A percentile compares a stretch with the other conserved stretches of the same genome.
These are phyloP conservation scores for Julus scandinavius DNA, from an alignment of 2,888 invertebrate species.

Conservation along the genomic window DNA sequence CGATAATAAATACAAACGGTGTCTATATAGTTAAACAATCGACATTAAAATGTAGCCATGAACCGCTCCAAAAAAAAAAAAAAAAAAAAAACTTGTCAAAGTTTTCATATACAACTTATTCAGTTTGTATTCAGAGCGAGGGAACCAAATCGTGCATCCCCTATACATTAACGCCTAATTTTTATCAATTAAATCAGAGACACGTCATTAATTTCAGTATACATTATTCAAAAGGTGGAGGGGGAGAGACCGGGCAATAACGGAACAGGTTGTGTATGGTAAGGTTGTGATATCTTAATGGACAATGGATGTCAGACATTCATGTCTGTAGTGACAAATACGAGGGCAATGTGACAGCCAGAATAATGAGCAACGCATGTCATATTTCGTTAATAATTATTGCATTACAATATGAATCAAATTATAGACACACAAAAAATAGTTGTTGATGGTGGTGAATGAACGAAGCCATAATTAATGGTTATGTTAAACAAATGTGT, in stretches of 20 bases:
- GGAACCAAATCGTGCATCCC: not conserved
- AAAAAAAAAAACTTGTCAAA: not conserved
- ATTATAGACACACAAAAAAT: not conserved
- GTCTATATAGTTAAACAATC: not conserved
- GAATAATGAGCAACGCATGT: not conserved
- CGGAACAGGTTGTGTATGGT: not conserved
- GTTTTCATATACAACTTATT: not conserved
- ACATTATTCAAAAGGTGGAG: not conserved
- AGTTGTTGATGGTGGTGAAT: not conserved
- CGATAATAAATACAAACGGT: not conserved
- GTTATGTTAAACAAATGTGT: no score
- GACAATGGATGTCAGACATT: not conserved
- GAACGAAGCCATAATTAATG: not conserved
- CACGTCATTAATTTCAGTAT: not conserved
- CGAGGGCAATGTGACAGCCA: not conserved
- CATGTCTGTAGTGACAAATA: not conserved
- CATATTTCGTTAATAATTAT: not conserved
- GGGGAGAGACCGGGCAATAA: no score
- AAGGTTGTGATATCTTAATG: not conserved
- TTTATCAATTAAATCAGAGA: conserved; percentile 8
- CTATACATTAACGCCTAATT: conserved; percentile 16
- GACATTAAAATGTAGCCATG: not conserved
- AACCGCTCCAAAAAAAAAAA: not conserved
- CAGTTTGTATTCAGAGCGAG: not conserved
- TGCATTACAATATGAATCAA: not conserved